Evolutionary conservation across 2,797 vertebrate genomes (phyloP).

Genomic region (Podarcis siculus): DNA sequence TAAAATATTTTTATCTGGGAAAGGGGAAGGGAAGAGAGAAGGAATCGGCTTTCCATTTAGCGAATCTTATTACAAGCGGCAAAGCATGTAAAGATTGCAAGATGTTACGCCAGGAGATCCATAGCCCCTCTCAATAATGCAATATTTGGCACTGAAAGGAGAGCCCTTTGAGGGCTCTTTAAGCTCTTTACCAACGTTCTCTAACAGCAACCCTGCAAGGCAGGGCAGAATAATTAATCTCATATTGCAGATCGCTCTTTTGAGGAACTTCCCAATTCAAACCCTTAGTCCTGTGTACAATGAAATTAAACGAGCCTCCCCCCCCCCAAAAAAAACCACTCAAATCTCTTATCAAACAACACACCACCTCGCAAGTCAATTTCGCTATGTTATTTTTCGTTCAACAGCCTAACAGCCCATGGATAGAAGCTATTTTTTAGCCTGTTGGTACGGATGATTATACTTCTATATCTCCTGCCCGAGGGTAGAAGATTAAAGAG

Average conservation of each 20-base stretch:
- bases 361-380: too few species aligned
- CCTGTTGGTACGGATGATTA: too few species aligned
- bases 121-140: neutral
- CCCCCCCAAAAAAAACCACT: too few species aligned
- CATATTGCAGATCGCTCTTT: neutral
- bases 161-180: neutral
- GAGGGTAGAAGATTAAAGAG: too few species aligned
- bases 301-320: too few species aligned
- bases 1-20: constrained; percentile 90
- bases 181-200: neutral
- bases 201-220: neutral
- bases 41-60: neutral
- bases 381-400: too few species aligned
- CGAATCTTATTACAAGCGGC: neutral
- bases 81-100: neutral
- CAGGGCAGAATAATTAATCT: neutral
- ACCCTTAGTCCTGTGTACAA: neutral
- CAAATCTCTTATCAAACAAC: too few species aligned
- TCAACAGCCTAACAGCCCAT: too few species aligned
- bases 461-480: too few species aligned
- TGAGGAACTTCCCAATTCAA: neutral
- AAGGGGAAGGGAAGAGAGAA: neutral
- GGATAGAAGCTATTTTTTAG: too few species aligned
- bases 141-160: neutral
- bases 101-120: neutral